Base-by-base conservation (phyloP, 1,140 invertebrate species). In the Cephus cinctus region DNA sequence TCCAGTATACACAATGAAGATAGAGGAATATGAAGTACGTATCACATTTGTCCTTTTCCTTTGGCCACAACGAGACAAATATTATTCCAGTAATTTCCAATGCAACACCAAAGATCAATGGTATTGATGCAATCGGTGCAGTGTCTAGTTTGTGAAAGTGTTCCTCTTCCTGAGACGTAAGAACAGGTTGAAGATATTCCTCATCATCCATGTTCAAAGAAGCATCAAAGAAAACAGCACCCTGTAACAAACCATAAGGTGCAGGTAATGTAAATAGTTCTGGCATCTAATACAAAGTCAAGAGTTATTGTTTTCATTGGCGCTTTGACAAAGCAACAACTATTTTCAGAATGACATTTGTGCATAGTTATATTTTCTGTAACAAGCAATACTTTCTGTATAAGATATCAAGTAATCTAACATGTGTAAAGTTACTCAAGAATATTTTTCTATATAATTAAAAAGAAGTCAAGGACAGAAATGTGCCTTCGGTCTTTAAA, bases 11-110 rank as follows among this genome's bases (percentile, higher is more conserved):
- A 39, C 80, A 81, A 40, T 85, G 81, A 30, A 83, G 68, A 60
- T 86, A 85, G 11, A 85, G 73, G 59, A 84, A 79, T 54, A 83
- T 78, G 63, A 85, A 86, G 57, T 86, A 86, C 23, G 84, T 82
- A 50, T 81, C 75, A 47, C 83, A 86, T 65, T 80, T 81, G 47
- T 71, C 73, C 15, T 76, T 56, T 42, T 80, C 75, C 51, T 80
- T 73, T 2, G 80, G 78, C 76, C 80, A 83, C 2, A 72, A 23
- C 1, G 72, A 69, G 5, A 81, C 75, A 56, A 84, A 77, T 21
- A 79, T 60, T 35, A 86, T 81, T 15, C 83, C 83, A 41, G 74
- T 61, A 40, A 83, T 75, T 54, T 82, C 81, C 44, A 86, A 76
- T 5, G 57, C 66, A 8, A 81, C 73, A 1, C 70, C 61, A 39